Evolutionary conservation across 2,113 vertebrate genomes (phyloP).

Genomic region (Micronycteris hirsuta): DNA sequence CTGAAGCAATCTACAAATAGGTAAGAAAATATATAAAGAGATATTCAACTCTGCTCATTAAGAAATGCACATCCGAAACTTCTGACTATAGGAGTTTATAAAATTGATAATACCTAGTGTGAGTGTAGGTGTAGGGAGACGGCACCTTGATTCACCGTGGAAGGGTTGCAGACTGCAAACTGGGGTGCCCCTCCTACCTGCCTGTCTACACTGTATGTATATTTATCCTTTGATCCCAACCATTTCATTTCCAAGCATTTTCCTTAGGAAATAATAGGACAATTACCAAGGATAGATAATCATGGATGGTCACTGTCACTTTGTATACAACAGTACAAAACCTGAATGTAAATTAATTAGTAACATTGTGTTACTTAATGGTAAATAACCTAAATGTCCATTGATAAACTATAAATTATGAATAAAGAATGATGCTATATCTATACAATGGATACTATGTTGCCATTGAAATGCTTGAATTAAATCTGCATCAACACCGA

Average conservation of each 20-base stretch:
- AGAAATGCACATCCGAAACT: background rate
- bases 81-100: background rate
- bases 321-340: background rate
- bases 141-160: background rate
- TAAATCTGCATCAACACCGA: background rate
- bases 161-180: background rate
- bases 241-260: conserved; percentile 13
- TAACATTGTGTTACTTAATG: background rate
- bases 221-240: background rate
- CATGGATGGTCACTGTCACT: background rate
- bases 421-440: background rate
- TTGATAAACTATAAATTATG: background rate
- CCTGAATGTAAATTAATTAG: background rate
- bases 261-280: background rate
- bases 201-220: background rate
- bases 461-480: background rate
- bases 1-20: conserved; percentile 23
- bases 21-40: background rate
- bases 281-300: background rate
- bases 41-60: background rate
- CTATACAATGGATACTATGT: background rate
- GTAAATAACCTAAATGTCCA: background rate
- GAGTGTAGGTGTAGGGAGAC: background rate
- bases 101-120: background rate
- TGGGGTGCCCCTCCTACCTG: background rate